Conservation (phyloP, 2,113 vertebrate genomes). For the Trachemys scripta region DNA sequence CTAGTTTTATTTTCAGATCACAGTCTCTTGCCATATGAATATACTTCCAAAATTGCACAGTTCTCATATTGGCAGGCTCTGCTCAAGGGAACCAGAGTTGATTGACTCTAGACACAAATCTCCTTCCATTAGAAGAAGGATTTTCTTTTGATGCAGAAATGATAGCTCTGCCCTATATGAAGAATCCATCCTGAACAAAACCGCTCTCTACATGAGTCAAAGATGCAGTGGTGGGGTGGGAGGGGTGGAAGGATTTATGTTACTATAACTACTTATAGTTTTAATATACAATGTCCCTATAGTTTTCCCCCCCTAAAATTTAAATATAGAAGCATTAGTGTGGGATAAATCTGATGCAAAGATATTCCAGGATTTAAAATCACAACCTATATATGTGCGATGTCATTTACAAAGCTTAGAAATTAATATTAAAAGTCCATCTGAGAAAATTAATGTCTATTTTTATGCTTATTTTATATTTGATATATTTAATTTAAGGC, state of each 20-base stretch:
- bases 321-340: background rate
- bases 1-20: slow-evolving; percentile 5
- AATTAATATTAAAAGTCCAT: slow-evolving; percentile 37
- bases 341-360: background rate
- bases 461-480: slow-evolving; percentile 22
- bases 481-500: slow-evolving; percentile 46
- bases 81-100: slow-evolving; percentile 12
- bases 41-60: slow-evolving; percentile 31
- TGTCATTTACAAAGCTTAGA: slow-evolving; percentile 38
- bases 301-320: background rate
- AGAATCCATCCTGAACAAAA: background rate
- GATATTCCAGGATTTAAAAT: background rate
- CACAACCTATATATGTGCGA: background rate
- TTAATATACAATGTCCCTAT: background rate
- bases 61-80: slow-evolving; percentile 20
- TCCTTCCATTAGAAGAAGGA: background rate
- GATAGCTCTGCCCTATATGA: background rate
- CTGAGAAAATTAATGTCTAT: slow-evolving; percentile 28
- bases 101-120: background rate
- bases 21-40: slow-evolving; percentile 28
- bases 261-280: background rate
- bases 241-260: background rate
- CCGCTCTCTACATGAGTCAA: background rate
- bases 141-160: background rate
- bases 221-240: background rate